Evolutionary conservation across 1,140 invertebrate species (phyloP), one percentile per base, ranked within the genome.

Genomic region (Euura lappo): DNA sequence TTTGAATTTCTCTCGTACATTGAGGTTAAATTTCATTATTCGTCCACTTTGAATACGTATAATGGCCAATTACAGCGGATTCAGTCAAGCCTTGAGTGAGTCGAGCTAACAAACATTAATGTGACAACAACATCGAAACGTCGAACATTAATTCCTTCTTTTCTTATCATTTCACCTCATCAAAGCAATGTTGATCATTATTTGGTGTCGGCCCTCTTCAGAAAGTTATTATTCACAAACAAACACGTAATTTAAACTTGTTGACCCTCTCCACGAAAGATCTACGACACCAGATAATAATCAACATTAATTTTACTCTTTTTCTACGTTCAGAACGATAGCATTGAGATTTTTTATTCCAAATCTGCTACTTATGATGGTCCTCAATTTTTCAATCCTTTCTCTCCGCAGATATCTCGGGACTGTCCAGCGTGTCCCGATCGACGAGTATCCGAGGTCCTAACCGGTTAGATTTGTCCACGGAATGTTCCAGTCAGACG

Each of bases 341-440:
- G 0, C 28, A 28, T 28, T 28, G 28, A 28, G 2, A 60, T 60
- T 3, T 60, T 60, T 8, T 60, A 60, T 60, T 11, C 8, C 3
- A 3, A 8, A 8, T 60, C 13, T 3, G 3, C 51, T 3, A n/a
- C 51, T 5, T 60, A 8, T n/a, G 1, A 4, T 5, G 10, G 1
- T 60, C 13, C 13, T 60, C 51, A 60, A 11, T 60, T 8, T n/a
- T 60, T 11, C 8, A 11, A n/a, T 3, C 10, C 10, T 60, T 11
- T 11, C 6, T 4, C 8, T 74, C 44, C 13, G 71, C 79, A 66
- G 28, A 46, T 7, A 51, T 84, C 76, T 71, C 65, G 79, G 83
- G 78, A 69, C 79, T 84, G 71, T 77, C 78, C 8, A 79, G 67
- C 64, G 77, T 83, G 73, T 81, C 81, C 3, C 77, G 71, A n/a